Percentiles rank a stretch among this genome's conserved stretches.
Evolutionary conservation across 2,888 invertebrate genomes (phyloP).

Genomic region (Eugnorisma glareosa): DNA sequence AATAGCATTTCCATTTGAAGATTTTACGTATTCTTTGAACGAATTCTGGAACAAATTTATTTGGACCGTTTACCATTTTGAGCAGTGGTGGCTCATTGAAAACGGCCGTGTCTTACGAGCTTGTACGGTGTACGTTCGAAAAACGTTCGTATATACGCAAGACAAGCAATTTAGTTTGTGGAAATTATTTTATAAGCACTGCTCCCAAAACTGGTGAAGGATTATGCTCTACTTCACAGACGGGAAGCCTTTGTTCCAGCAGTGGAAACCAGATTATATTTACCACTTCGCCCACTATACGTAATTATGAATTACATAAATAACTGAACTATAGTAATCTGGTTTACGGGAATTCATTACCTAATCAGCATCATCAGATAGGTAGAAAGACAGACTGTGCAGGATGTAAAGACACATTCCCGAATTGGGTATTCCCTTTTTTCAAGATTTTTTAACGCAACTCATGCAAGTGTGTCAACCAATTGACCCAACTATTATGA

Average conservation of each 20-base stretch:
- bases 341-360: not conserved
- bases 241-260: not conserved
- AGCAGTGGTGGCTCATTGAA: not conserved
- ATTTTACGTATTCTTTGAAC: constrained; percentile 3
- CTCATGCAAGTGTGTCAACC: not conserved
- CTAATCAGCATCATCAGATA: not conserved
- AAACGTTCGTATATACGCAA: not conserved
- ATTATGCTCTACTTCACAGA: not conserved
- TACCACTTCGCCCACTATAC: not conserved
- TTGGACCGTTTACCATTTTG: not conserved
- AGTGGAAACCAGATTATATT: not conserved
- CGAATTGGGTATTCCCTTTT: not conserved
- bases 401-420: too few relatives aligned
- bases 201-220: not conserved
- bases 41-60: constrained; percentile 1
- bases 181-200: not conserved
- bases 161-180: not conserved
- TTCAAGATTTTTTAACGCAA: not conserved
- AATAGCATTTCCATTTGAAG: constrained; percentile 3
- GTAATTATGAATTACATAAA: not conserved
- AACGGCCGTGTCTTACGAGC: not conserved
- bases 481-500: not conserved
- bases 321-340: not conserved
- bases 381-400: not conserved
- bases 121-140: not conserved